Percentiles rank a stretch among this genome's conserved stretches.
Evolutionary conservation across 2,888 invertebrate species (phyloP).

Genomic region (Ornithoptera alexandrae): DNA sequence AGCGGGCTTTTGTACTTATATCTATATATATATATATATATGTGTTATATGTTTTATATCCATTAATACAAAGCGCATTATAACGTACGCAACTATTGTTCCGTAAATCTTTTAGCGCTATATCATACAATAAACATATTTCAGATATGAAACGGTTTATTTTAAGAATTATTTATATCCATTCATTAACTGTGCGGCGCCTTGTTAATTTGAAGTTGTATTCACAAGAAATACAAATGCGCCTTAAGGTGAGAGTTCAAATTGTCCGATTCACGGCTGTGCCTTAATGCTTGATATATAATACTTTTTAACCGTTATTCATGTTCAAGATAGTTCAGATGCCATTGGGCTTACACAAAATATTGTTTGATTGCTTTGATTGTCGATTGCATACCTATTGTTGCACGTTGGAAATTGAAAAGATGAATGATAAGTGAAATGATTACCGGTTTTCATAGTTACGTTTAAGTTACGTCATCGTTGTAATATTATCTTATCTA

Average conservation of each 20-base stretch:
- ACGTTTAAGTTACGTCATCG: not conserved
- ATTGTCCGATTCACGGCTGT: conserved; percentile 15
- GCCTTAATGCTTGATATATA: conserved; percentile 23
- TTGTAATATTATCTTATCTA: not conserved
- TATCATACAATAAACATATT: not conserved
- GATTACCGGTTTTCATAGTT: not conserved
- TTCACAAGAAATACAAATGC: conserved; percentile 19
- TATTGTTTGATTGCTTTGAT: conserved; percentile 23
- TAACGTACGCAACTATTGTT: not conserved
- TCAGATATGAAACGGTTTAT: conserved; percentile 7
- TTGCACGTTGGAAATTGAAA: conserved; percentile 12
- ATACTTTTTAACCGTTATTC: conserved; percentile 25
- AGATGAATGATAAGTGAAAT: not conserved
- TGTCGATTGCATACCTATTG: conserved; percentile 15
- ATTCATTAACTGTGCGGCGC: conserved; percentile 15
- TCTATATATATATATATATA: not conserved
- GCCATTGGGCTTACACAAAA: conserved; percentile 9
- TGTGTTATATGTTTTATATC: not conserved
- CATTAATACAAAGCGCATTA: conserved; percentile 4
- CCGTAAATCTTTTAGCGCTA: conserved; percentile 5
- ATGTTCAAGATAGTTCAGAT: conserved; percentile 9
- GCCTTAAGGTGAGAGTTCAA: conserved; percentile 27
- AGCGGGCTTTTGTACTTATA: not conserved
- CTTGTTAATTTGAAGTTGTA: conserved; percentile 16
- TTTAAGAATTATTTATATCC: conserved; percentile 5